These are phyloP conservation scores for Eulemur macaco DNA, from an alignment of 2,113 vertebrate species.

Conservation along the genomic window DNA sequence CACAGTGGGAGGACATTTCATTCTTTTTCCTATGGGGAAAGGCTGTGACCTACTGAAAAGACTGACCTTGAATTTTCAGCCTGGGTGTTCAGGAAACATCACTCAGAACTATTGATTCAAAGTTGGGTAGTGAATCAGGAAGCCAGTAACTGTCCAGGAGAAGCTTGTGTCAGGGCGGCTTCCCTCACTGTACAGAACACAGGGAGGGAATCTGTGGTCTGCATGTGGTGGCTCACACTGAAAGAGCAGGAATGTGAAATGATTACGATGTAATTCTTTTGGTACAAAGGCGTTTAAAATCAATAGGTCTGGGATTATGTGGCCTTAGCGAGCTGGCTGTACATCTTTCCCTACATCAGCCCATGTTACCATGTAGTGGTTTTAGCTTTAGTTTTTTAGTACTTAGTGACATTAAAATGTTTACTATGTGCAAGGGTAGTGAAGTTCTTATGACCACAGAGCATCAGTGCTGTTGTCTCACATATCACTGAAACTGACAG, in stretches of 20 bases:
- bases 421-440: conserved; percentile 60
- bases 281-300: conserved; percentile 45
- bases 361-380: conserved; percentile 41
- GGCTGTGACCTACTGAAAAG: conserved; percentile 44
- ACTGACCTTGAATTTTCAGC: conserved; percentile 63
- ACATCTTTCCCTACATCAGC: conserved; percentile 67
- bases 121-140: conserved; percentile 18
- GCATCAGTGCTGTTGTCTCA: conserved; percentile 6
- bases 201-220: neutral
- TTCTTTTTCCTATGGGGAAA: conserved; percentile 48
- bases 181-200: neutral
- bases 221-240: neutral
- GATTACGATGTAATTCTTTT: neutral
- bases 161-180: neutral
- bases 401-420: conserved; percentile 48
- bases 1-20: neutral
- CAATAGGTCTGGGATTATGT: conserved; percentile 63
- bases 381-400: conserved; percentile 53
- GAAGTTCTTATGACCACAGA: conserved; percentile 34
- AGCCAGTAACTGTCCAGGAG: neutral
- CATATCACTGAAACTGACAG: neutral
- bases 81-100: conserved; percentile 31
- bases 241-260: neutral
- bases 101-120: conserved; percentile 75
- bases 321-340: conserved; percentile 66